phyloP scores from a whole-genome alignment of 2,888 invertebrate genomes.

The Mimachlamys varia region DNA sequence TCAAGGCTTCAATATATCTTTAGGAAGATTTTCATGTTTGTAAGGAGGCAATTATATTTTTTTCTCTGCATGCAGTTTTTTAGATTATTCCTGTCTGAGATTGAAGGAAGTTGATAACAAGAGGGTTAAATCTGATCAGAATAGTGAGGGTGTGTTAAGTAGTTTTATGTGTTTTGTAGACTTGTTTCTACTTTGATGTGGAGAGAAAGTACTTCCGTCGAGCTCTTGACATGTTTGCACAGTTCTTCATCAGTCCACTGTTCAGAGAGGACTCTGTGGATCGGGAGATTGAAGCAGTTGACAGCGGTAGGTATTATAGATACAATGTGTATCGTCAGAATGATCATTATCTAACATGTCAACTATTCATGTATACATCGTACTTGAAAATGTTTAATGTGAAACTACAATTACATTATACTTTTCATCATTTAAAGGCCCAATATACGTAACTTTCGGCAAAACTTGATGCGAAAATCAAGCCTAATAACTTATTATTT shows the following conservation, averaged over 20 bases:
- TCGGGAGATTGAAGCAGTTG: conserved; percentile 93
- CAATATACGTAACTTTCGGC: no score
- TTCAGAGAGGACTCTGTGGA: conserved; percentile 93
- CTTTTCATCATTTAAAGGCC: neutral
- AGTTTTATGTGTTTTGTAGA: conserved; percentile 79
- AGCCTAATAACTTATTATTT: no score
- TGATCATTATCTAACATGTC: neutral
- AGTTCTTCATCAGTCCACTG: conserved; percentile 93
- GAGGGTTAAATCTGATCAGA: no score
- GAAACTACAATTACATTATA: neutral
- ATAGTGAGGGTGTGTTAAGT: neutral
- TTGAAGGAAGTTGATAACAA: no score
- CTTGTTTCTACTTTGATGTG: conserved; percentile 94
- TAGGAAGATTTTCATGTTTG: no score
- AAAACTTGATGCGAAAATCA: no score
- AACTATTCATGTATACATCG: neutral
- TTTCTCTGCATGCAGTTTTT: no score
- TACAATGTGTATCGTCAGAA: no score
- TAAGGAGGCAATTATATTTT: no score
- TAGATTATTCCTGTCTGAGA: no score
- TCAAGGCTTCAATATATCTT: no score
- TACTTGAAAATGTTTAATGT: neutral
- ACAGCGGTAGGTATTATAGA: conserved; percentile 86
- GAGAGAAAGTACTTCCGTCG: conserved; percentile 89
- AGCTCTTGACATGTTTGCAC: conserved; percentile 93